A percentile compares a stretch with the other conserved stretches of the same genome.
These are phyloP conservation scores for Gallinago media DNA, from an alignment of 2,113 vertebrate species.

Conservation along the genomic window DNA sequence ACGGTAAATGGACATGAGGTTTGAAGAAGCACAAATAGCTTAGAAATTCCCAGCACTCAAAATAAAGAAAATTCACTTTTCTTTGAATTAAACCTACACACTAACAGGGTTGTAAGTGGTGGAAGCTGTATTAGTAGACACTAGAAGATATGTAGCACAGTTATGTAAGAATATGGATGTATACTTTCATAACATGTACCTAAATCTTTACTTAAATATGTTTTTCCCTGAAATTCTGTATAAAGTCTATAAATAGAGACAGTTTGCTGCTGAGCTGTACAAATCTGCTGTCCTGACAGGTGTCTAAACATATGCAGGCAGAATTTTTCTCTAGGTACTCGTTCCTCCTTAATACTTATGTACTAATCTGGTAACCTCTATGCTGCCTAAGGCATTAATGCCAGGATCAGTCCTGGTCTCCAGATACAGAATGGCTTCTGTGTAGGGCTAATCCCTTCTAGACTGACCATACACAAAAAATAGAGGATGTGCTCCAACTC, in stretches of 20 bases:
- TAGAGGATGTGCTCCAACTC: rapidly evolving
- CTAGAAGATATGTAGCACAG: neutral
- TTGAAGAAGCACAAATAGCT: neutral
- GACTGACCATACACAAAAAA: neutral
- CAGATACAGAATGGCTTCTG: neutral
- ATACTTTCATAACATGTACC: neutral
- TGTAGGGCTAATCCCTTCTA: neutral
- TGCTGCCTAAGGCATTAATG: neutral
- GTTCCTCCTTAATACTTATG: neutral
- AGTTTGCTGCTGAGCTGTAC: neutral
- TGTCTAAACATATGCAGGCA: neutral
- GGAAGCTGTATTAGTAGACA: neutral
- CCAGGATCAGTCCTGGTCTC: neutral
- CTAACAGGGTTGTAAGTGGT: neutral
- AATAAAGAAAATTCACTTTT: neutral
- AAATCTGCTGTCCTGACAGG: neutral
- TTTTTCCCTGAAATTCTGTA: neutral
- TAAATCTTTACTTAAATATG: neutral
- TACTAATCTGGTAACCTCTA: neutral
- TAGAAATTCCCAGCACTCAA: neutral
- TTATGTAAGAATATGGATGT: neutral
- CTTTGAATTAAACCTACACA: neutral
- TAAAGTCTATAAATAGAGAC: neutral
- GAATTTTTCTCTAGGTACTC: neutral
- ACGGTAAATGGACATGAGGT: neutral